Percentiles rank a stretch among this genome's conserved stretches.
Conservation (phyloP, 2,113 vertebrate species). For the Cervus canadensis region DNA sequence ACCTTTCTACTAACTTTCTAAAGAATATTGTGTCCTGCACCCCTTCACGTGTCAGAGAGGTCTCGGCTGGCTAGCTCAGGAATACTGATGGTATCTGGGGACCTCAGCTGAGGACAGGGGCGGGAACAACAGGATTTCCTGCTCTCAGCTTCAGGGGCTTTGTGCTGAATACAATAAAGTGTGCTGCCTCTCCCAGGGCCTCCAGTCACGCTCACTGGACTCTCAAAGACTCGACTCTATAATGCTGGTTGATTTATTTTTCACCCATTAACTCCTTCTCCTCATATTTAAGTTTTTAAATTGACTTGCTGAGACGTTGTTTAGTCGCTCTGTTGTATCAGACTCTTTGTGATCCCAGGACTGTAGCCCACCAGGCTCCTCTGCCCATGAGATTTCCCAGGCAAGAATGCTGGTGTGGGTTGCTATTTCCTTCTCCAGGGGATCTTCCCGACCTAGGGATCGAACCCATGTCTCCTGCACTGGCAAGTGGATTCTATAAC, state of each 20-base stretch:
- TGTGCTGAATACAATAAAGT: background rate
- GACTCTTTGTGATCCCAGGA: background rate
- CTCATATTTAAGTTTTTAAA: background rate
- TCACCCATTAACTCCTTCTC: background rate
- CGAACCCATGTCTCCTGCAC: background rate
- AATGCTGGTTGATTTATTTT: background rate
- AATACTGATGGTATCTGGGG: background rate
- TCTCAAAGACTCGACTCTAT: constrained; percentile 16
- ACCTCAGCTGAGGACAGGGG: background rate
- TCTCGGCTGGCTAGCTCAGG: background rate
- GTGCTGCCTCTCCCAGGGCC: background rate
- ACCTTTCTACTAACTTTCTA: background rate
- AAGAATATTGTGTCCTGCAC: background rate
- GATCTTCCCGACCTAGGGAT: background rate
- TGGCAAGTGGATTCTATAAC: background rate
- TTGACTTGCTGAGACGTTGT: background rate
- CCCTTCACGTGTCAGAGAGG: background rate
- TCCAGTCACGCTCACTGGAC: background rate
- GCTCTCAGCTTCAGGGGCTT: constrained; percentile 14
- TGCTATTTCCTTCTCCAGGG: background rate
- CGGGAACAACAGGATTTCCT: constrained; percentile 63
- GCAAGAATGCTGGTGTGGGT: background rate
- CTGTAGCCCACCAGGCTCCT: background rate
- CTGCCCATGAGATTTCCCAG: background rate
- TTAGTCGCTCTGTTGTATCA: fast-evolving